Evolutionary conservation across 2,113 vertebrate genomes (phyloP).

Genomic region (Plecotus auritus): DNA sequence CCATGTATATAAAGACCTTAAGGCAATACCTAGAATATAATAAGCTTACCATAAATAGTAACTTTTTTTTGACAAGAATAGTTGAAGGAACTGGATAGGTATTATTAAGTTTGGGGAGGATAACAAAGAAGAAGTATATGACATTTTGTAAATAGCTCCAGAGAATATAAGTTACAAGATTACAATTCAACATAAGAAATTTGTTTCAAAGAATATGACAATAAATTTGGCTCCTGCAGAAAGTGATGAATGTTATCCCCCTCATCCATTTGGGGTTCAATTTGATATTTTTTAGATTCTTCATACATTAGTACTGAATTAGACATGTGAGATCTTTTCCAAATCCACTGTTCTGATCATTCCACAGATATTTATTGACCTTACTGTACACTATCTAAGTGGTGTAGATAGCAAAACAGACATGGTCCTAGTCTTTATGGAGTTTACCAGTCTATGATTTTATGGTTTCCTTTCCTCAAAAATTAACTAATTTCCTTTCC

Average conservation of each 20-base stretch:
- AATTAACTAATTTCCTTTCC: not conserved
- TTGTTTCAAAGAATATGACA: not conserved
- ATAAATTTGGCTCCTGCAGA: not conserved
- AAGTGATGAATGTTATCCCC: not conserved
- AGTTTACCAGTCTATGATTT: not conserved
- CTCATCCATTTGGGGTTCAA: not conserved
- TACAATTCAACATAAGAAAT: not conserved
- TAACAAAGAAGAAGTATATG: not conserved
- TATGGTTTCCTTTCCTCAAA: not conserved
- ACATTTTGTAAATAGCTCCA: not conserved
- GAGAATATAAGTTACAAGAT: not conserved
- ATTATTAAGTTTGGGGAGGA: not conserved
- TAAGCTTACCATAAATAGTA: not conserved
- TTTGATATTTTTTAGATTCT: not conserved
- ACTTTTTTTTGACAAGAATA: not conserved
- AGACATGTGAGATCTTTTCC: not conserved
- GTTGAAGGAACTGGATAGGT: not conserved
- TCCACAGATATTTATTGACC: not conserved
- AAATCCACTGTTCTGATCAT: not conserved
- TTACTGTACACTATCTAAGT: not conserved
- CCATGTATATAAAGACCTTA: not conserved
- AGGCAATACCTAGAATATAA: not conserved
- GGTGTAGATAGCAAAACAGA: not conserved
- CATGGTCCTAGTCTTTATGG: not conserved
- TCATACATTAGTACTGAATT: not conserved